These are phyloP conservation scores for Phenganax stokvisi DNA, from an alignment of 92 coral and sea anemone genomes.

Conservation along the genomic window DNA sequence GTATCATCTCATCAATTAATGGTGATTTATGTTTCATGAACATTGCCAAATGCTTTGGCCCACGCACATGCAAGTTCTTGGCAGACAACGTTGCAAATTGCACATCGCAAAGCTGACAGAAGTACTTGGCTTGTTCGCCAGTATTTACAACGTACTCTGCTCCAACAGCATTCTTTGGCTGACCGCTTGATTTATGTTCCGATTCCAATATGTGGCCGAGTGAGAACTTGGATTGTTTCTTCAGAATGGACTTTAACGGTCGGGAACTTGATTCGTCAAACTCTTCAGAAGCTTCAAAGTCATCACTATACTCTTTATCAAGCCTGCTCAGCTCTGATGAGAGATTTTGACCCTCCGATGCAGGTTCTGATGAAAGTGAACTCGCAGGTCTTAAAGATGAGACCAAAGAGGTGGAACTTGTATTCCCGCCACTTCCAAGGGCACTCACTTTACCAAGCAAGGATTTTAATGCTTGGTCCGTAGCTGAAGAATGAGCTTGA, in stretches of 20 bases:
- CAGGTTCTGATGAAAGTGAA: neutral
- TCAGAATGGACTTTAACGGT: conserved; percentile 34
- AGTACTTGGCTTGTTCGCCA: conserved; percentile 36
- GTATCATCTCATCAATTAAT: conserved; percentile 52
- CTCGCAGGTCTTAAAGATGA: neutral
- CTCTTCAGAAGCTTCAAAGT: neutral
- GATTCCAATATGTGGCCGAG: neutral
- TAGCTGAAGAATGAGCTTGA: neutral
- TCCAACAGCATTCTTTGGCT: conserved; percentile 70
- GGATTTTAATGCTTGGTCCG: conserved; percentile 3
- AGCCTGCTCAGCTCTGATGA: neutral
- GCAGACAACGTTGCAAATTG: conserved; percentile 80
- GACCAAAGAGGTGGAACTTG: neutral
- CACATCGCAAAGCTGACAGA: conserved; percentile 60
- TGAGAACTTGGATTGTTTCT: conserved; percentile 31
- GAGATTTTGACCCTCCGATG: neutral
- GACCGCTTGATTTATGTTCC: conserved; percentile 11
- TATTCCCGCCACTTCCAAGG: conserved; percentile 4
- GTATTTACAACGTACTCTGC: conserved; percentile 71
- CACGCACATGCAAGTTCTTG: conserved; percentile 81
- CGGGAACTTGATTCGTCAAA: neutral
- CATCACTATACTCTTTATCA: neutral
- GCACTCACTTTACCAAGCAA: conserved; percentile 12
- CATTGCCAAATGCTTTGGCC: conserved; percentile 85
- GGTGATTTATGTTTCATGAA: conserved; percentile 80